Conservation (phyloP, 37 sponge, comb jelly and placozoan species). For the Amphimedon queenslandica region DNA sequence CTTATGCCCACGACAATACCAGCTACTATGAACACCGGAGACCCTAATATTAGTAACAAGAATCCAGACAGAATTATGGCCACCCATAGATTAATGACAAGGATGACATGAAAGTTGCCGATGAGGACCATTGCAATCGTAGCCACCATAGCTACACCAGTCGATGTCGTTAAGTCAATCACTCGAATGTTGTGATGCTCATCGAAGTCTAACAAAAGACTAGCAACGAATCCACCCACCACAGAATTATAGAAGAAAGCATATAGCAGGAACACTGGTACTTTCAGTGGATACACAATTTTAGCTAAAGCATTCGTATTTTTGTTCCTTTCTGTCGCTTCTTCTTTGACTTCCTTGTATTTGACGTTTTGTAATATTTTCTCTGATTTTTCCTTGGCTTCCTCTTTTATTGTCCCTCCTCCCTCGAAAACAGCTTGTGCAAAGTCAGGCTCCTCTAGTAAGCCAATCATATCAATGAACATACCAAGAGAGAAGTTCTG, state of each 20-base stretch:
- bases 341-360: slow-evolving; percentile 15
- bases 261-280: not conserved
- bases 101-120: slow-evolving; percentile 24
- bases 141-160: slow-evolving; percentile 4
- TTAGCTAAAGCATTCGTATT: not conserved
- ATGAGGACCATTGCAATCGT: slow-evolving; percentile 6
- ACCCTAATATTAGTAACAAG: too few species aligned
- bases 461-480: slow-evolving; percentile 40
- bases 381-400: slow-evolving; percentile 7
- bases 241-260: not conserved
- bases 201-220: not conserved
- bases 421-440: slow-evolving; percentile 38
- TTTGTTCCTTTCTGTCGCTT: not conserved
- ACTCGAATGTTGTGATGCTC: not conserved
- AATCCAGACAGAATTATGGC: not conserved
- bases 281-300: not conserved
- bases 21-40: not conserved
- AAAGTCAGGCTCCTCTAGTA: slow-evolving; percentile 38
- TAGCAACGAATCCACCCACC: not conserved
- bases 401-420: not conserved
- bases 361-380: slow-evolving; percentile 32
- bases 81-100: slow-evolving; percentile 2
- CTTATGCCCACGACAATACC: not conserved
- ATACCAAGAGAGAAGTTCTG: slow-evolving; percentile 38
- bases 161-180: not conserved